Evolutionary conservation across 2,113 vertebrate genomes (phyloP), one percentile per base, ranked within the genome.

Genomic region (Hemibagrus wyckioides): DNA sequence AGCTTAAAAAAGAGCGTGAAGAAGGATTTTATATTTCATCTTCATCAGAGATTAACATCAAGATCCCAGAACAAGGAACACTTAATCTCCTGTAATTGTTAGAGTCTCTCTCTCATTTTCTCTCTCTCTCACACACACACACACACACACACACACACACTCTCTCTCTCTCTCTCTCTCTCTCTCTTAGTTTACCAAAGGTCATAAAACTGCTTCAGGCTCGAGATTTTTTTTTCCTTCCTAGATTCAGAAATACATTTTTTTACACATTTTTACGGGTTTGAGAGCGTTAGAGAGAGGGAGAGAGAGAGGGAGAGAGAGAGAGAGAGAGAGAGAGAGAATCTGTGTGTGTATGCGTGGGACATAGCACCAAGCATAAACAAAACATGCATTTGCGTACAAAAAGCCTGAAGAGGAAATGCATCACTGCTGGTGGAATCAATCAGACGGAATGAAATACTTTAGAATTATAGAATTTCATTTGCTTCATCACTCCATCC

Each of bases 21-120:
- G 61, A 50, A n/a, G 48, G 57, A 86, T 65, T 77, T 48, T 59
- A 39, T 54, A 61, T 80, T 80, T 54, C 63, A 71, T 86, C 36
- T 81, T 52, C 61, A 80, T 52, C 23, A 7, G 77, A 86, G 85
- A 71, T 86, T 57, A 86, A 75, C 57, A 33, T 4, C 48, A 56
- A 50, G 30, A 86, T 69, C 76, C 8, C 61, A 69, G 54, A 80
- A 73, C 77, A 73, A 39, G 59, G 59, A 81, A 71, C 63, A 73
- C 85, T 82, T 69, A 19, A 86, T 73, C 79, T 71, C 80, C 57
- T 61, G 23, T 65, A 63, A 65, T 63, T 30, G n/a, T 33, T 21
- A 30, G 36, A 54, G 56, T 44, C 69, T 6, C 28, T n/a, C n/a
- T n/a, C n/a, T n/a, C n/a, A 63, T 39, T 77, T 10, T 33, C 52